Percentiles rank a stretch among this genome's conserved stretches.
Evolutionary conservation across 1,140 invertebrate species (phyloP).

Genomic region (Battus philenor): DNA sequence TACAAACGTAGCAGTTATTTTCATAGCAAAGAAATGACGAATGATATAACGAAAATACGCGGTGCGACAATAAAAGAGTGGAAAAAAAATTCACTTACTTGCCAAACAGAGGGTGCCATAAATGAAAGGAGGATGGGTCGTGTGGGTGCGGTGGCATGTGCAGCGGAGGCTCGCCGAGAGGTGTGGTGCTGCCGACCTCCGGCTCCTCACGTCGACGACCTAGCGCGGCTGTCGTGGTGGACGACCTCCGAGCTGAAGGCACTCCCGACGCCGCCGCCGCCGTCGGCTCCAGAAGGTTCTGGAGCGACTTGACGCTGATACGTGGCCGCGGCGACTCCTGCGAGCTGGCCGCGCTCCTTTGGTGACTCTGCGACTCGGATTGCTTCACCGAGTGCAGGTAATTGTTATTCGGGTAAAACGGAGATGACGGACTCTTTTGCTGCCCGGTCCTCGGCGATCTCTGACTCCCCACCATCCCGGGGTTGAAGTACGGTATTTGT

Average conservation of each 20-base stretch:
- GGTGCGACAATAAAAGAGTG: too few relatives aligned
- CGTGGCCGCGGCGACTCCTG: slow-evolving; percentile 73
- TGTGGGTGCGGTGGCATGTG: slow-evolving; percentile 55
- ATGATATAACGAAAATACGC: too few relatives aligned
- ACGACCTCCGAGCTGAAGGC: slow-evolving; percentile 24
- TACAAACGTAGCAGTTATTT: too few relatives aligned
- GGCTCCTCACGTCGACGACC: slow-evolving; percentile 65
- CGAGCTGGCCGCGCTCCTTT: slow-evolving; percentile 37
- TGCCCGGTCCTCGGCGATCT: slow-evolving; percentile 52
- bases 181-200: slow-evolving; percentile 78
- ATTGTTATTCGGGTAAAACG: slow-evolving; percentile 67
- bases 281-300: slow-evolving; percentile 75
- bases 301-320: slow-evolving; percentile 78
- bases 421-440: slow-evolving; percentile 61
- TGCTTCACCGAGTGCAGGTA: slow-evolving; percentile 61
- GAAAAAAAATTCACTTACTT: slow-evolving; percentile 60
- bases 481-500: slow-evolving; percentile 71
- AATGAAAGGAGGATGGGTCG: slow-evolving; percentile 64
- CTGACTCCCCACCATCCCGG: slow-evolving; percentile 54
- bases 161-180: slow-evolving; percentile 54
- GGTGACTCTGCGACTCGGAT: slow-evolving; percentile 35
- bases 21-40: too few relatives aligned
- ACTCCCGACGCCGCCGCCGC: slow-evolving; percentile 35
- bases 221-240: slow-evolving; percentile 28
- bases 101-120: slow-evolving; percentile 74